Evolutionary conservation across 1,140 invertebrate species (phyloP), one percentile per base, ranked within the genome.

Genomic region (Brachionus asplanchnoidis): DNA sequence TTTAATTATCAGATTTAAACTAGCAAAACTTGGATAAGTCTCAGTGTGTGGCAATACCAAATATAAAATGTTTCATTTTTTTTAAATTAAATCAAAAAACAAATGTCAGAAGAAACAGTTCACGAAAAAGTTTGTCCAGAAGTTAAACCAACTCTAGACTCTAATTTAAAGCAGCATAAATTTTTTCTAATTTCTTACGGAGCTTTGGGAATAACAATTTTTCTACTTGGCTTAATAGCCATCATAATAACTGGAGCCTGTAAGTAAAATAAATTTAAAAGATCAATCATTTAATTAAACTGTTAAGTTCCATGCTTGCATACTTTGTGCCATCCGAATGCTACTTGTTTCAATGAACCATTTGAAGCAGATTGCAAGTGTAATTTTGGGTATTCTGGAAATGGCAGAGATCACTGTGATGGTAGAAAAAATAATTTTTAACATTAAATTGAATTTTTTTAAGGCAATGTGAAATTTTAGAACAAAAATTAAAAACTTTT

Each of bases 341-440:
- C 77, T 9, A 53, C 40, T n/a, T 80, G 77, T 40, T 50, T 50
- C 40, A 80, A 80, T 36, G 12, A 11, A 14, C 46, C 46, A 28
- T 80, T 80, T 65, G 5, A 80, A 23, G 77, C 23, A 14, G 44
- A 80, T 23, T 80, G 77, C 26, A n/a, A 20, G 6, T 80, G 77
- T 20, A 80, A 80, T n/a, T 46, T 56, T 42, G 44, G 77, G 0
- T 80, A 28, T 80, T 17, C 14, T 2, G 77, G 77, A 28, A 26
- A 80, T 65, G 77, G 77, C n/a, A 53, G 9, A 28, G 77, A 80
- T 56, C 44, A 80, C 32, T 80, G 77, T 53, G 77, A 80, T 65
- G 77, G 77, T 80, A 65, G 46, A 8, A 12, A 36, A 73, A 20
- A 28, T 28, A 36, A 53, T 28, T 17, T 80, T 50, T 50, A 42